A percentile compares a stretch with the other conserved stretches of the same genome.
phyloP scores from a whole-genome alignment of 1,140 invertebrate genomes.

The Hyles euphorbiae region DNA sequence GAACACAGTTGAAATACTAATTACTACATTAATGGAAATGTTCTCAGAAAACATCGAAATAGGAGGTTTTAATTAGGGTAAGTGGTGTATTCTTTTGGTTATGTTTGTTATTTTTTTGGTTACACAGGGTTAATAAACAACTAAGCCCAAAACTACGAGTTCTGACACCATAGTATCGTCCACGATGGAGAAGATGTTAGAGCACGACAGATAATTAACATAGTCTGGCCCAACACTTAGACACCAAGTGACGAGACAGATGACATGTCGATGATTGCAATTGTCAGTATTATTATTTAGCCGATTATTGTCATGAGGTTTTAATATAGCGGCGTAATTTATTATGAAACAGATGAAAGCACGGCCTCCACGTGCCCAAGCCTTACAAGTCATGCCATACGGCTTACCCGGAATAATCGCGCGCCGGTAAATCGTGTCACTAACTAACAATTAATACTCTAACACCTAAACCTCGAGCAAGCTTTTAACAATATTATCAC shows the following conservation, averaged over 20 bases:
- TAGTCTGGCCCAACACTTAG: neutral
- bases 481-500: slow-evolving; percentile 48
- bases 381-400: slow-evolving; percentile 56
- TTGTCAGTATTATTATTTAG: slow-evolving; percentile 26
- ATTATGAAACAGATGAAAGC: slow-evolving; percentile 35
- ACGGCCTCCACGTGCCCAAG: slow-evolving; percentile 37
- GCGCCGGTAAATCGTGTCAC: slow-evolving; percentile 30
- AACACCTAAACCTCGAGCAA: slow-evolving; percentile 38
- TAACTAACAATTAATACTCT: slow-evolving; percentile 27
- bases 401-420: slow-evolving; percentile 54
- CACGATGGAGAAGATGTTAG: neutral
- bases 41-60: too few species aligned
- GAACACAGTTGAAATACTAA: too few species aligned
- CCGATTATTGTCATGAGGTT: slow-evolving; percentile 1
- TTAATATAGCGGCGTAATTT: neutral
- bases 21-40: too few species aligned
- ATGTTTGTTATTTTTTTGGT: too few species aligned
- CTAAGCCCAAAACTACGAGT: slow-evolving; percentile 5
- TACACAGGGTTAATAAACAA: too few species aligned
- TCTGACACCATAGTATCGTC: slow-evolving; percentile 5
- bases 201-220: slow-evolving; percentile 1
- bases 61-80: too few species aligned
- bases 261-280: slow-evolving; percentile 62
- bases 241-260: slow-evolving; percentile 31
- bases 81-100: too few species aligned